These are phyloP conservation scores for Apodemus sylvaticus DNA, from an alignment of 2,113 vertebrate genomes.

Conservation along the genomic window DNA sequence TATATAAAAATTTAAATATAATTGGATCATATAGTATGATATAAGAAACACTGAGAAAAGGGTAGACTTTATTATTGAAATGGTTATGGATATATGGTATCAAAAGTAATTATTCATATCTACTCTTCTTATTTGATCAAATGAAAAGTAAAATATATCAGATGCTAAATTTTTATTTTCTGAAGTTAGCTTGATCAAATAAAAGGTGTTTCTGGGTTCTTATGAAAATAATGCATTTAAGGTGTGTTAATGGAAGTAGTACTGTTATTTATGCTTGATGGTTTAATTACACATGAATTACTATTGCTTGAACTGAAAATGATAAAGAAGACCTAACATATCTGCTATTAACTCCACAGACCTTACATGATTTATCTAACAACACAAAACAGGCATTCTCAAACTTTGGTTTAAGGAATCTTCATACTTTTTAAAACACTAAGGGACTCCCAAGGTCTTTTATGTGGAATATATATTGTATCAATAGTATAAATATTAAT, in stretches of 20 bases:
- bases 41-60: background rate
- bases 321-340: background rate
- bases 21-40: background rate
- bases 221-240: conserved; percentile 18
- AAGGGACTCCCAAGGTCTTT: background rate
- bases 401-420: conserved; percentile 31
- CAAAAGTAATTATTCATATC: conserved; percentile 12
- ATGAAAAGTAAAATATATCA: conserved; percentile 39
- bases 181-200: conserved; percentile 67
- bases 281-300: conserved; percentile 17
- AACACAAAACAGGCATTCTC: conserved; percentile 44
- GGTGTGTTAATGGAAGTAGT: conserved; percentile 13
- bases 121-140: conserved; percentile 6
- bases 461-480: background rate
- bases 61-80: background rate
- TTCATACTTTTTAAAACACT: conserved; percentile 26
- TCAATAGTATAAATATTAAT: background rate
- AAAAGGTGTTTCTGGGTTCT: conserved; percentile 19
- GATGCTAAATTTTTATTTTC: conserved; percentile 39
- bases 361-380: background rate
- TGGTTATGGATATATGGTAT: background rate
- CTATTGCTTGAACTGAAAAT: conserved; percentile 47
- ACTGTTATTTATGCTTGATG: conserved; percentile 13
- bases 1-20: background rate
- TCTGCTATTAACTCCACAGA: conserved; percentile 15